phyloP scores from a whole-genome alignment of 2,113 vertebrate genomes.

The Rhagologus leucostigma region DNA sequence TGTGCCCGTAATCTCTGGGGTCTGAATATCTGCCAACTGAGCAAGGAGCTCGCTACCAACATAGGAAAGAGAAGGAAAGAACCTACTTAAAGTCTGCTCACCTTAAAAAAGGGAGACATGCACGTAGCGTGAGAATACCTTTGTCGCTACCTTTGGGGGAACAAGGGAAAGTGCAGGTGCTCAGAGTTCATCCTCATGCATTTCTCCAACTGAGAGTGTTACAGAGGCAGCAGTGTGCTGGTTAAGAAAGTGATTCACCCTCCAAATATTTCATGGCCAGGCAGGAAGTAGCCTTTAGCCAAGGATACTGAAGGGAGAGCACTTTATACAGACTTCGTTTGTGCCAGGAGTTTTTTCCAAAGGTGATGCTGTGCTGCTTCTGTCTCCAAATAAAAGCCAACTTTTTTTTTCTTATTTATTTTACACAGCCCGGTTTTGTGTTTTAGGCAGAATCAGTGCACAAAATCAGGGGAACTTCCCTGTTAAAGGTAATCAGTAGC shows the following conservation, averaged over 20 bases:
- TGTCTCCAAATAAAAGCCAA: neutral
- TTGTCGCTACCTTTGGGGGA: neutral
- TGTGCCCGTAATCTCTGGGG: fast-evolving
- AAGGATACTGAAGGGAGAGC: neutral
- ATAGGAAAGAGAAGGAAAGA: neutral
- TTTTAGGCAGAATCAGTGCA: neutral
- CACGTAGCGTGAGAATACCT: neutral
- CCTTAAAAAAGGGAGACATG: neutral
- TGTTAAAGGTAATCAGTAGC: neutral
- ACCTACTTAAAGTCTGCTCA: neutral
- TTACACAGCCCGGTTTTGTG: neutral
- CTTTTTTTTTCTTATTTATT: neutral
- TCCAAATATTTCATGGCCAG: neutral
- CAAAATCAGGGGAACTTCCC: neutral
- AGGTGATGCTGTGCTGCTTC: neutral
- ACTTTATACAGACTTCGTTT: neutral
- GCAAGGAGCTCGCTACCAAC: neutral
- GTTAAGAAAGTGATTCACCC: neutral
- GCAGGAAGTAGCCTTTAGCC: neutral
- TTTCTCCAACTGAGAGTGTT: neutral
- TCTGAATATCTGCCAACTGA: neutral
- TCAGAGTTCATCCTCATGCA: neutral
- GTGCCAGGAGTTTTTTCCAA: neutral
- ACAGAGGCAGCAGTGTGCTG: neutral
- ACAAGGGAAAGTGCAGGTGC: neutral